Evolutionary conservation across 2,797 vertebrate species (phyloP).

Genomic region (Gadopsis bispinosus): DNA sequence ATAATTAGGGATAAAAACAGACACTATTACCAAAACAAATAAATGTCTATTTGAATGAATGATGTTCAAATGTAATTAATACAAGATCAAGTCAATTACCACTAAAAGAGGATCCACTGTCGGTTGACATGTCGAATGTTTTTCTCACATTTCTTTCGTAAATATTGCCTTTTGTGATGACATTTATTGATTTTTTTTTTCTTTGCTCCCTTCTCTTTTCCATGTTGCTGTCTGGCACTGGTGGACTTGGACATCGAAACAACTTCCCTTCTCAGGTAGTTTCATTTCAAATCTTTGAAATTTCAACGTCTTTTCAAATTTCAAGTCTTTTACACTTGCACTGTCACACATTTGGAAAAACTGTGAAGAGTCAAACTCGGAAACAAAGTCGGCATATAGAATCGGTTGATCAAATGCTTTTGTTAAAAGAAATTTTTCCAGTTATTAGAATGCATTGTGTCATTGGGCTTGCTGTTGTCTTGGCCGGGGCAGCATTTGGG

Average conservation of each 20-base stretch:
- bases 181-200: slow-evolving; percentile 16
- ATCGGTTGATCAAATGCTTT: background rate
- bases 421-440: background rate
- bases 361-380: background rate
- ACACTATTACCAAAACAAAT: slow-evolving; percentile 58
- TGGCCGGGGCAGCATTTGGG: background rate
- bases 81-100: slow-evolving; percentile 26
- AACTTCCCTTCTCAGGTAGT: slow-evolving; percentile 66
- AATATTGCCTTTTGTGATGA: background rate
- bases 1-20: slow-evolving; percentile 55
- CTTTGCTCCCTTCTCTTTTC: slow-evolving; percentile 43
- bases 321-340: slow-evolving; percentile 19
- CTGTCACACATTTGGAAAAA: background rate
- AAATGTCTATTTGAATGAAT: slow-evolving; percentile 48
- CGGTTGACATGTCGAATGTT: background rate
- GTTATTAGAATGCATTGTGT: background rate
- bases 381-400: background rate
- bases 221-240: slow-evolving; percentile 25
- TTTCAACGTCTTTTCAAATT: too few species aligned
- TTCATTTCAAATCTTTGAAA: background rate
- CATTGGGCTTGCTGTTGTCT: background rate
- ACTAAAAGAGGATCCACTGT: slow-evolving; percentile 3
- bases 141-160: background rate
- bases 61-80: slow-evolving; percentile 37
- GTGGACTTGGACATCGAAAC: slow-evolving; percentile 32